Evolutionary conservation across 1,140 invertebrate species (phyloP).

Genomic region (Conopomorpha cramerella): DNA sequence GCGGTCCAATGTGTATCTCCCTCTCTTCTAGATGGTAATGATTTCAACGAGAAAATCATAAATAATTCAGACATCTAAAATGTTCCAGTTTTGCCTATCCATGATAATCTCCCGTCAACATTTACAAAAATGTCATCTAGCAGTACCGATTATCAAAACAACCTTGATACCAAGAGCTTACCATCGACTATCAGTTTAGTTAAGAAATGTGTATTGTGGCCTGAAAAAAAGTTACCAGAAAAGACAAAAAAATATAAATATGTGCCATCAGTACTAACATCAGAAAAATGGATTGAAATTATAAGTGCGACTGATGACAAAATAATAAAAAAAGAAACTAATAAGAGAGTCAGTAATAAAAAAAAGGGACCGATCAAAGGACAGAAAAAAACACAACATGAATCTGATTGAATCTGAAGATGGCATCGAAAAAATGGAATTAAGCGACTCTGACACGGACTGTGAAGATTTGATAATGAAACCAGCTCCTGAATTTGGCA

Average conservation of each 20-base stretch:
- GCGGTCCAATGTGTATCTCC: too few species aligned
- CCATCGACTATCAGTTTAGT: neutral
- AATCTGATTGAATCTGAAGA: neutral
- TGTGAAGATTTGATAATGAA: too few species aligned
- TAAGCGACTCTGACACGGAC: too few species aligned
- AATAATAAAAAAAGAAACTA: constrained; percentile 5
- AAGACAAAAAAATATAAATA: constrained; percentile 4
- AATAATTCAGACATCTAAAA: neutral
- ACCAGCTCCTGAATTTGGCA: too few species aligned
- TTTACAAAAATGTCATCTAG: too few species aligned
- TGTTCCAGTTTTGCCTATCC: neutral
- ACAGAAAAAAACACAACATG: neutral
- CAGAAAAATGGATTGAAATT: constrained; percentile 12
- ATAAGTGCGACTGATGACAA: constrained; percentile 7
- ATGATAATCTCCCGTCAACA: too few species aligned
- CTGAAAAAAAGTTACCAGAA: constrained; percentile 5
- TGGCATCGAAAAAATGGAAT: neutral
- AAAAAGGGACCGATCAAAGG: constrained; percentile 5
- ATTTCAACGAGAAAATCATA: too few species aligned
- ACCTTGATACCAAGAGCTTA: neutral
- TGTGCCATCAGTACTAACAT: constrained; percentile 11
- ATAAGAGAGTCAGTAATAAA: constrained; percentile 7
- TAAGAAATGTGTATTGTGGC: constrained; percentile 5
- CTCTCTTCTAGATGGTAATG: too few species aligned
- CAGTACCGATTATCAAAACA: too few species aligned